Evolutionary conservation across 2,888 invertebrate species (phyloP).

Genomic region (Drosophila quinaria): DNA sequence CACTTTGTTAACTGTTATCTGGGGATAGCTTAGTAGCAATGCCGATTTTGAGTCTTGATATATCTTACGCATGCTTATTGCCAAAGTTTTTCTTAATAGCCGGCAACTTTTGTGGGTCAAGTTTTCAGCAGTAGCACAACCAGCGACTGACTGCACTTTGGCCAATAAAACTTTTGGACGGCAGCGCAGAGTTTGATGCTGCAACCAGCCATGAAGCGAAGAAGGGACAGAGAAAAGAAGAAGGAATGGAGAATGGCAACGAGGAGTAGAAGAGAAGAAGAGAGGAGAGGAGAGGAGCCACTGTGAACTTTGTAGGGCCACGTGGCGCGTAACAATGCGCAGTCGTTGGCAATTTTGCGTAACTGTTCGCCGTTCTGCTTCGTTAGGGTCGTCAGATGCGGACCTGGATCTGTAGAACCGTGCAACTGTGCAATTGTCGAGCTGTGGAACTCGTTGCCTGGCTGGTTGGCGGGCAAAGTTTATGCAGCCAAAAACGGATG

Average conservation of each 20-base stretch:
- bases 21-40: constrained; percentile 8
- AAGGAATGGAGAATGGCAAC: background rate
- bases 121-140: constrained; percentile 47
- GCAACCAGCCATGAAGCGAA: constrained; percentile 12
- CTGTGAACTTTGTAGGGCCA: constrained; percentile 66
- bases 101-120: constrained; percentile 68
- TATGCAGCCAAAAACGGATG: constrained; percentile 60
- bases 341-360: constrained; percentile 80
- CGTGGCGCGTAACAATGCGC: constrained; percentile 78
- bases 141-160: constrained; percentile 53
- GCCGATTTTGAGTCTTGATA: constrained; percentile 19
- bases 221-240: background rate
- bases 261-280: background rate
- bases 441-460: constrained; percentile 6
- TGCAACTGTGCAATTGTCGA: background rate
- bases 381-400: constrained; percentile 59
- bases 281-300: background rate
- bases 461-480: constrained; percentile 60
- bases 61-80: constrained; percentile 65
- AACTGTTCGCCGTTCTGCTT: constrained; percentile 74
- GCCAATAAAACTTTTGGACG: constrained; percentile 74
- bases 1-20: constrained; percentile 19
- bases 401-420: background rate
- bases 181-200: constrained; percentile 41
- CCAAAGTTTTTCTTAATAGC: constrained; percentile 62